A percentile compares a stretch with the other conserved stretches of the same genome.
These are phyloP conservation scores for Polyommatus iphigenia DNA, from an alignment of 2,888 invertebrate species.

Conservation along the genomic window DNA sequence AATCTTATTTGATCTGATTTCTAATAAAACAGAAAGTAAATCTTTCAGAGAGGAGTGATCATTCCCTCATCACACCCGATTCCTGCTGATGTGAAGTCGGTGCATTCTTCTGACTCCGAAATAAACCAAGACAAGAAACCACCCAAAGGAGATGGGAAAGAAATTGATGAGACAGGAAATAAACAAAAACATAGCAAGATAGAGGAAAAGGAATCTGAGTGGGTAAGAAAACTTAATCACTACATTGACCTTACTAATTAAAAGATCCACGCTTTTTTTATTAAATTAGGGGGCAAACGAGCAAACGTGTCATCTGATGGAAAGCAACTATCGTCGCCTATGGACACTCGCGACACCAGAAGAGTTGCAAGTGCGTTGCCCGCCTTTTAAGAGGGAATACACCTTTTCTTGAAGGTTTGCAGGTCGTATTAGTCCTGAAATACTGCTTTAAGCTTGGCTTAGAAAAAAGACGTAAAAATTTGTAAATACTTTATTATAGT, in stretches of 20 bases:
- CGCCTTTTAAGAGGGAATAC: too few species aligned
- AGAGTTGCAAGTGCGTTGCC: too few species aligned
- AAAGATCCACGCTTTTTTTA: too few species aligned
- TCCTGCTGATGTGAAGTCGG: slow-evolving; percentile 46
- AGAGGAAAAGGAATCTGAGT: slow-evolving; percentile 55
- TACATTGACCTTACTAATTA: neutral
- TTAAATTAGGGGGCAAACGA: too few species aligned
- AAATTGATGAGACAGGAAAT: neutral
- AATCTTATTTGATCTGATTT: neutral
- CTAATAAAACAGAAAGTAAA: too few species aligned
- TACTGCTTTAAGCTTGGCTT: too few species aligned
- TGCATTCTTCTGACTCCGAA: slow-evolving; percentile 38
- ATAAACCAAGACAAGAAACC: slow-evolving; percentile 39
- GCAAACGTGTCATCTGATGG: too few species aligned
- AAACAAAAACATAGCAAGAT: slow-evolving; percentile 50
- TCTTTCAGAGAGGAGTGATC: slow-evolving; percentile 48
- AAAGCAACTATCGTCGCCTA: too few species aligned
- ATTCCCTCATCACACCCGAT: slow-evolving; percentile 50
- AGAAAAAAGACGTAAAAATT: neutral
- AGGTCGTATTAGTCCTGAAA: too few species aligned
- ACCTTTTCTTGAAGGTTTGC: too few species aligned
- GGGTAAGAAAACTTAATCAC: neutral
- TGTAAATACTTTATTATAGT: neutral
- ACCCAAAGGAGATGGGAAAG: neutral
- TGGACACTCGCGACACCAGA: too few species aligned